These are phyloP conservation scores for Neomorphus geoffroyi DNA, from an alignment of 2,797 vertebrate genomes.

Conservation along the genomic window DNA sequence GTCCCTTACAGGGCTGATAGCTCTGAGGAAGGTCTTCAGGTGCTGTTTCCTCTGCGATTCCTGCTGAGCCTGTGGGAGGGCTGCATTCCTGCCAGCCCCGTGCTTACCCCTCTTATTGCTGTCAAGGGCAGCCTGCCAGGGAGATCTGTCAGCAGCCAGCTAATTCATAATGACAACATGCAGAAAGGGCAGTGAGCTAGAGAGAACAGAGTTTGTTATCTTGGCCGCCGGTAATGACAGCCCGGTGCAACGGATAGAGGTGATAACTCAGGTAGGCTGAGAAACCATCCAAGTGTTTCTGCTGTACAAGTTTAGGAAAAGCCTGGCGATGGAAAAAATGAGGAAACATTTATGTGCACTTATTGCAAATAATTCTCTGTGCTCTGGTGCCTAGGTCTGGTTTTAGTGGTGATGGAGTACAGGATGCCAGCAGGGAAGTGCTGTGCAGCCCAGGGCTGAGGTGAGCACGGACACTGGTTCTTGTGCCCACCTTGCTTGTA, in stretches of 20 bases:
- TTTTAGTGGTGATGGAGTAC: background rate
- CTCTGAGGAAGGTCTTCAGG: background rate
- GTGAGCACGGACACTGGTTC: accelerated
- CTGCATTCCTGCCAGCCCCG: background rate
- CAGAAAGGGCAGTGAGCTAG: background rate
- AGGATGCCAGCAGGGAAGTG: background rate
- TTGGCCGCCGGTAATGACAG: background rate
- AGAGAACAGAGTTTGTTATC: background rate
- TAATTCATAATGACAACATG: background rate
- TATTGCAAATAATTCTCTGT: background rate
- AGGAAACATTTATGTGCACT: background rate
- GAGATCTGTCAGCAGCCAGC: background rate
- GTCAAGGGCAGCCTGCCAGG: background rate
- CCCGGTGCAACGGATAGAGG: background rate
- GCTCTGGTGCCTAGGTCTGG: background rate
- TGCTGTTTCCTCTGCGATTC: background rate
- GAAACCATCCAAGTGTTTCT: background rate
- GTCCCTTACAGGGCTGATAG: background rate
- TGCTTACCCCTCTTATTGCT: background rate
- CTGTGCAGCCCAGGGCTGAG: background rate
- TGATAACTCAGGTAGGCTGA: background rate
- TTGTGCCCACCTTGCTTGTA: background rate
- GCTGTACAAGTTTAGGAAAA: background rate
- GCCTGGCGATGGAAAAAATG: background rate
- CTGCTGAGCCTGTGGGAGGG: background rate